Base-by-base conservation (phyloP, 2,113 vertebrate species). In the Stigmatopora nigra region DNA sequence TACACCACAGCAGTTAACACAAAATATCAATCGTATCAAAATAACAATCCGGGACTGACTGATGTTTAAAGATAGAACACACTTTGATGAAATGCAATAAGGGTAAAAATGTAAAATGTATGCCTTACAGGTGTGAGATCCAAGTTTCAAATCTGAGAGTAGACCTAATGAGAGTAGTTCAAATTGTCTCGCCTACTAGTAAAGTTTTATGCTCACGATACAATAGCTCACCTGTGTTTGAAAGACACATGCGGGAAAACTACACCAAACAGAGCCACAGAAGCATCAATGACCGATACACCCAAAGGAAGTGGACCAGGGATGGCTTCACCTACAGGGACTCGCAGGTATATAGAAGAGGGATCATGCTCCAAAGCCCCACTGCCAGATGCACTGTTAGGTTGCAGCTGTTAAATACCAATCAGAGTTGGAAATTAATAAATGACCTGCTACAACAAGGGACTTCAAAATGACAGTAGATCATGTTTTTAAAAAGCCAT, bases 181-280 rank as follows among this genome's bases (percentile, higher is more conserved):
- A 41, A 7, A 7, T 41, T 41, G 6, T 10, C 38, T 7, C 9
- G 38, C 38, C 38, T 41, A 41, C 38, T 31, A 1, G 25, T 31
- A 3, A 31, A 31, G 25, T 85, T 52, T 51, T 44, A 41, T 20
- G 10, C 35, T 63, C 17, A 20, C 7, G 16, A 47, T 12, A 20
- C 14, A 19, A 61, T 0, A 9, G n/a, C 59, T 78, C 64, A 96
- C 97, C 97, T 92, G 76, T 99, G 96, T 83, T 99, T 99, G 71
- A 94, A 98, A 67, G 96, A 99, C 63, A 99, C 96, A 19, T 99
- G 97, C 59, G 96, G 97, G 79, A 99, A 99, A 64, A 99, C 96
- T 31, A 99, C 97, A 31, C 97, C 97, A 67, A 99, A 99, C 62
- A 99, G 92, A 73, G 96, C 96, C 68, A 99, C 96, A 0, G 96